Evolutionary conservation across 2,888 invertebrate genomes (phyloP).

Genomic region (Lasioglossum villosulum): DNA sequence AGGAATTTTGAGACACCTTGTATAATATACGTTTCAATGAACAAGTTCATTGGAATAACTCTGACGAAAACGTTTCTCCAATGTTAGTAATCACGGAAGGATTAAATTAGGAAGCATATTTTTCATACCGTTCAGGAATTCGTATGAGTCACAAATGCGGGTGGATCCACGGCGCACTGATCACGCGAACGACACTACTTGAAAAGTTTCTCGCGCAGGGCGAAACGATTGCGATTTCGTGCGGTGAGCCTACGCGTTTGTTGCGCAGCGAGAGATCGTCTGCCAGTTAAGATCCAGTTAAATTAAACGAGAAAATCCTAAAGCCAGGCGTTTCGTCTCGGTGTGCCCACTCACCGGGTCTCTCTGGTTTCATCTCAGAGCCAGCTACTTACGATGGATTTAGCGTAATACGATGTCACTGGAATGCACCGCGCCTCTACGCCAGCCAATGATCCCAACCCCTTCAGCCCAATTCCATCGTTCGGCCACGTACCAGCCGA

Average conservation of each 20-base stretch:
- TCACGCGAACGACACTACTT: neutral
- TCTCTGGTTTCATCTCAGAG: slow-evolving; percentile 52
- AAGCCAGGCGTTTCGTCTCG: slow-evolving; percentile 37
- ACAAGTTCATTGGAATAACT: too few species aligned
- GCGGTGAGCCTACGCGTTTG: neutral
- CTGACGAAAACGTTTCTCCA: too few species aligned
- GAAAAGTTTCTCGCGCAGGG: neutral
- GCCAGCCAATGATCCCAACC: slow-evolving; percentile 34
- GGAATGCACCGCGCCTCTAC: slow-evolving; percentile 35
- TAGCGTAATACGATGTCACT: slow-evolving; percentile 62
- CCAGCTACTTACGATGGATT: slow-evolving; percentile 71
- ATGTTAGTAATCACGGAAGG: too few species aligned
- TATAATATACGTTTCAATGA: too few species aligned
- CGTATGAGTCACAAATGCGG: neutral
- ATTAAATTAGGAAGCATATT: too few species aligned
- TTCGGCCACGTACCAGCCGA: slow-evolving; percentile 32
- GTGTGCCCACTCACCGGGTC: slow-evolving; percentile 12
- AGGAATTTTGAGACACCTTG: too few species aligned
- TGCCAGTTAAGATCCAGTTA: slow-evolving; percentile 48
- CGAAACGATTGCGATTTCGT: neutral
- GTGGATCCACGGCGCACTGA: neutral
- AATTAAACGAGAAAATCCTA: slow-evolving; percentile 61
- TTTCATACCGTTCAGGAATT: too few species aligned
- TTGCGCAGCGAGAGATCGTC: neutral
- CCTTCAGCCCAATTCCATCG: slow-evolving; percentile 42